phyloP scores from a whole-genome alignment of 2,797 vertebrate genomes.

The Megaceryle alcyon region DNA sequence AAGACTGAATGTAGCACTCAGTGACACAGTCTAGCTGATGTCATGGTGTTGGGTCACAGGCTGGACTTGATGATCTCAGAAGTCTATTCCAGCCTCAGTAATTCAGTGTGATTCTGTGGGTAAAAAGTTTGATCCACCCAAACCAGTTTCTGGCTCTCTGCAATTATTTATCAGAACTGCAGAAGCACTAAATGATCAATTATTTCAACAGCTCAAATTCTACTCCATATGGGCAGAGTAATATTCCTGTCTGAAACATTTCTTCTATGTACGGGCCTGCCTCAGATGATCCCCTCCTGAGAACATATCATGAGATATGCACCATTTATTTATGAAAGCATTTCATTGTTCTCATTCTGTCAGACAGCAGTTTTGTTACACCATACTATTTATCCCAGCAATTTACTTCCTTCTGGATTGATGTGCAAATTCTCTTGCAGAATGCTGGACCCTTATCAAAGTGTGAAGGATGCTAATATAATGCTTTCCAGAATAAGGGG shows the following conservation, averaged over 20 bases:
- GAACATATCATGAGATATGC: background rate
- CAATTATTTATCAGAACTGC: background rate
- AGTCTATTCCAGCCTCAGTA: no score
- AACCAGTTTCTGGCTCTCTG: background rate
- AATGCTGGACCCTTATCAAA: background rate
- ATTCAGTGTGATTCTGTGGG: no score
- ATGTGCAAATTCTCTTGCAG: background rate
- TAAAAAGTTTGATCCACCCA: background rate
- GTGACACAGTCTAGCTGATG: no score
- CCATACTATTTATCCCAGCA: background rate
- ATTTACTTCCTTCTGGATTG: conserved; percentile 1
- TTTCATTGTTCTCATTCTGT: background rate
- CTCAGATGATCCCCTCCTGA: background rate
- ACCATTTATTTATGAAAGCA: conserved; percentile 17
- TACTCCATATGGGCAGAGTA: background rate
- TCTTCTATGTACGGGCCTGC: background rate
- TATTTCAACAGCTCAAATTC: background rate
- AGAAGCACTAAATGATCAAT: background rate
- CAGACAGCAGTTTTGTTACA: background rate
- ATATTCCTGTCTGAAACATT: background rate
- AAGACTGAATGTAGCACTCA: no score
- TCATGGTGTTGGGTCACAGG: no score
- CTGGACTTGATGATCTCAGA: no score
- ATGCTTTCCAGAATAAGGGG: background rate
- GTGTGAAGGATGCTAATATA: background rate